phyloP scores from a whole-genome alignment of 2,888 invertebrate genomes.

The Liopterus haemorrhoidalis region DNA sequence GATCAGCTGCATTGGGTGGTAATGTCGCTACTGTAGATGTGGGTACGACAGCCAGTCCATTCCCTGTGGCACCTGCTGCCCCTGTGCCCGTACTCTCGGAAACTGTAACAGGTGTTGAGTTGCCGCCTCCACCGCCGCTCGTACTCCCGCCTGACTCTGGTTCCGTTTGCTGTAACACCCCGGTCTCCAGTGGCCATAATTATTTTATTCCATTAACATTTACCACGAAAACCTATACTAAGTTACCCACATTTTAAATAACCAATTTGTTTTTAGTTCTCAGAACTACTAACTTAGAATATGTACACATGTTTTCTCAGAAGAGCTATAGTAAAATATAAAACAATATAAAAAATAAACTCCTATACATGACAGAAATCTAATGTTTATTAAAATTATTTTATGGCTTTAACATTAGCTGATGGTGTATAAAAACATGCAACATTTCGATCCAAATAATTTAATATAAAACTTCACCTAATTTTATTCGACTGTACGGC shows the following conservation, averaged over 20 bases:
- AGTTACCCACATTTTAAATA: neutral
- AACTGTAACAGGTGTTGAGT: slow-evolving; percentile 33
- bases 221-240: neutral
- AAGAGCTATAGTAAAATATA: too few relatives aligned
- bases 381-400: too few relatives aligned
- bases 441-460: too few relatives aligned
- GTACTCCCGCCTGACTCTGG: slow-evolving; percentile 46
- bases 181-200: slow-evolving; percentile 42
- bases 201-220: slow-evolving; percentile 11
- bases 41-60: slow-evolving; percentile 51
- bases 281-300: too few relatives aligned
- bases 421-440: too few relatives aligned
- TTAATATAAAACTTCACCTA: too few relatives aligned
- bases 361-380: too few relatives aligned
- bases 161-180: slow-evolving; percentile 58
- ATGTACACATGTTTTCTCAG: too few relatives aligned
- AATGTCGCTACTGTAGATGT: slow-evolving; percentile 44
- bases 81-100: slow-evolving; percentile 40
- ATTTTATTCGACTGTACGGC: too few relatives aligned
- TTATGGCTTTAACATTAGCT: too few relatives aligned
- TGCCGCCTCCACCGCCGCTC: slow-evolving; percentile 45
- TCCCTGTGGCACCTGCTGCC: slow-evolving; percentile 43
- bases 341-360: too few relatives aligned
- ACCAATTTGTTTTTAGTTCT: too few relatives aligned
- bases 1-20: slow-evolving; percentile 45